Conservation (phyloP, 2,888 invertebrate genomes). For the Myopa tessellatipennis region DNA sequence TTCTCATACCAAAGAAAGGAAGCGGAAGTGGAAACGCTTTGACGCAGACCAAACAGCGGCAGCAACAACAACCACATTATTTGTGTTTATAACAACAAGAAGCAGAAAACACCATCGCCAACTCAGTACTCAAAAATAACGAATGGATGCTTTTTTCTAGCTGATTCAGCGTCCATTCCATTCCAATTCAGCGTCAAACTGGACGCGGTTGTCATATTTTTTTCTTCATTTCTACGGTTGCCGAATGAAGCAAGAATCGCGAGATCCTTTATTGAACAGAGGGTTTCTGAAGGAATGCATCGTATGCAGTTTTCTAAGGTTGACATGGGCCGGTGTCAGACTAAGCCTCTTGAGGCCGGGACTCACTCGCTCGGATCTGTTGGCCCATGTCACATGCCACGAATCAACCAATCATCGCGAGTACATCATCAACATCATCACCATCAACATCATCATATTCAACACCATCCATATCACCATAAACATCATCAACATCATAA, state of each 20-base stretch:
- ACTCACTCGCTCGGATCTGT: too few species aligned
- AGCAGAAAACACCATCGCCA: neutral
- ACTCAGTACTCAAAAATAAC: slow-evolving; percentile 1
- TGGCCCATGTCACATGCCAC: too few species aligned
- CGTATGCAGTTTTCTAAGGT: too few species aligned
- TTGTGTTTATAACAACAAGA: neutral
- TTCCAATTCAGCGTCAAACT: too few species aligned
- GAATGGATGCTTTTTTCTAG: neutral
- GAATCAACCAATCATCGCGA: neutral
- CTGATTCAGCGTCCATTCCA: too few species aligned
- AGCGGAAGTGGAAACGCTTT: slow-evolving; percentile 28
- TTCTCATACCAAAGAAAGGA: slow-evolving; percentile 4
- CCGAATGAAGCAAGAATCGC: too few species aligned
- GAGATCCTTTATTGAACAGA: too few species aligned
- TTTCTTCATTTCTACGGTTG: too few species aligned
- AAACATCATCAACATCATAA: neutral
- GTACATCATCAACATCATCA: neutral
- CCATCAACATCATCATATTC: neutral
- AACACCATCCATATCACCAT: neutral
- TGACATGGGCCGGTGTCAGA: too few species aligned
- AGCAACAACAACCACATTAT: neutral
- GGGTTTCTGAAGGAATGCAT: too few species aligned
- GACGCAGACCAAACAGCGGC: slow-evolving; percentile 26
- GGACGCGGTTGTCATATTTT: too few species aligned
- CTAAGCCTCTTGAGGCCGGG: too few species aligned